Base-by-base conservation (phyloP, 2,113 vertebrate genomes). In the Pollachius pollachius region DNA sequence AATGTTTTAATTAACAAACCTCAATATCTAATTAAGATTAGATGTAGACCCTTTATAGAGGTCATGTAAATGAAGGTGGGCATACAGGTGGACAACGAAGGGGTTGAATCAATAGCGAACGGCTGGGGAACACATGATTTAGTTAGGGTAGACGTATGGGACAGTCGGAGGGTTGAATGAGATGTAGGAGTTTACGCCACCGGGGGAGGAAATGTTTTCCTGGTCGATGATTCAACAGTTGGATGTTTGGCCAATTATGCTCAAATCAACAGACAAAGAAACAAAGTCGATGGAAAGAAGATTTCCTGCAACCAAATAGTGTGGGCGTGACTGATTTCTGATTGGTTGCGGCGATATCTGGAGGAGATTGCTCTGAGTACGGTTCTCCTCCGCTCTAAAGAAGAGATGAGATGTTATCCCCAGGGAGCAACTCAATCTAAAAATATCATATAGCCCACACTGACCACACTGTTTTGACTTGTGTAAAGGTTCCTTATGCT, bases 11-110 rank as follows among this genome's bases (percentile, higher is more conserved):
- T 90, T 90, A 90, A 88, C 76, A 81, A 74, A 88, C 89, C 88
- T 90, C 89, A 89, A 88, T 90, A 90, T 88, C 88, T 88, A 87
- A 90, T 90, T 90, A 90, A 90, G 88, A 90, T 89, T 75, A 86
- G 88, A 87, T 88, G 87, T 86, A 89, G 87, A 88, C 86, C 83
- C 74, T 87, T 84, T 83, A 83, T 83, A 78, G 84, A 83, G 85
- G 86, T 85, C 82, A 73, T 83, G 88, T 80, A 81, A 88, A 88
- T 87, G 79, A 82, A 89, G 73, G 77, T 70, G 65, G 81, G 77
- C 76, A 34, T 70, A 65, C 65, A 63, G 76, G 61, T 54, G 69
- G 70, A 77, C 30, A 34, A 34, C 30, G 81, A 69, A 75, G 64
- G 84, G 76, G 65, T 74, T 57, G 69, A 83, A 90, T 88, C 86